Percentiles rank a stretch among this genome's conserved stretches.
phyloP scores from a whole-genome alignment of 2,113 vertebrate genomes.

The Eptatretus burgeri region DNA sequence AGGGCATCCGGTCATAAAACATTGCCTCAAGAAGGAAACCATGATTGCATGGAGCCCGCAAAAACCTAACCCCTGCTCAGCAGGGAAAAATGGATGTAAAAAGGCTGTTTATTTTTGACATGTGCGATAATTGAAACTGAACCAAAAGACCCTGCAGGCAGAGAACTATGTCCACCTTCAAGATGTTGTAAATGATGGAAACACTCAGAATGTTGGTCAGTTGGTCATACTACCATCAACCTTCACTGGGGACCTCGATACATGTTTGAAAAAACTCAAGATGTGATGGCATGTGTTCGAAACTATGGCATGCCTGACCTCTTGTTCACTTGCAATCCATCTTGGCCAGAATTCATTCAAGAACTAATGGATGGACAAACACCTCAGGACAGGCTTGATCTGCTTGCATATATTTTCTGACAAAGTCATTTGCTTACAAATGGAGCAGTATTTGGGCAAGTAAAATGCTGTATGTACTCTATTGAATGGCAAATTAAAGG shows the following conservation, averaged over 20 bases:
- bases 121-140: background rate
- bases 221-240: background rate
- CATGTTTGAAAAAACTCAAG: background rate
- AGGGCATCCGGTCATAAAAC: too few species aligned
- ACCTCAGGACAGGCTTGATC: background rate
- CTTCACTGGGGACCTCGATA: background rate
- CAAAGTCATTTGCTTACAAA: background rate
- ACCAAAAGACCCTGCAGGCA: background rate
- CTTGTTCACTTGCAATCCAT: constrained; percentile 2
- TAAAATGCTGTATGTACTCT: background rate
- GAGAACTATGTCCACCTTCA: background rate
- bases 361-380: background rate
- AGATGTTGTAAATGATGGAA: background rate
- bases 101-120: too few species aligned
- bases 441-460: background rate
- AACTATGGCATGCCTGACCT: constrained; percentile 2
- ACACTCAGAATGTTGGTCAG: background rate
- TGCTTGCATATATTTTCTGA: background rate
- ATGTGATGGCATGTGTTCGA: background rate
- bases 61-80: too few species aligned
- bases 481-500: background rate
- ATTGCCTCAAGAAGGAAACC: too few species aligned
- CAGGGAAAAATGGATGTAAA: too few species aligned
- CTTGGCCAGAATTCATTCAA: background rate
- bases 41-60: too few species aligned